Evolutionary conservation across 1,140 invertebrate species (phyloP).

Genomic region (Notospermus geniculatus): DNA sequence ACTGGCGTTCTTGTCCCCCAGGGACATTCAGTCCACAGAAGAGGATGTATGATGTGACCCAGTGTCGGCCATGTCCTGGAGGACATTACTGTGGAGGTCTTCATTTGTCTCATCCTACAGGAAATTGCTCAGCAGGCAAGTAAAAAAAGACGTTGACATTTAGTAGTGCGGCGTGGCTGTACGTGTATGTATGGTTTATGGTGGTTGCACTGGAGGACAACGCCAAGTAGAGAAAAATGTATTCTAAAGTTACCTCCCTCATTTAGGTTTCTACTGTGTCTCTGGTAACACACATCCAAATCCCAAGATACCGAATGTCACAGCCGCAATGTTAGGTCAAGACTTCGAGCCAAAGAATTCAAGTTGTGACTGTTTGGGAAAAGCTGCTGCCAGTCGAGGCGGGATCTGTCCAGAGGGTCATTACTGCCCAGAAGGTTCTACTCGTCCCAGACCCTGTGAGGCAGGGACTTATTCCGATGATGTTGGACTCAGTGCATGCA

Average conservation of each 20-base stretch:
- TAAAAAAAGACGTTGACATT: too few relatives aligned
- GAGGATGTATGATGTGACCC: slow-evolving; percentile 29
- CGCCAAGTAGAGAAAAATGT: too few relatives aligned
- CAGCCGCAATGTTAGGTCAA: slow-evolving; percentile 29
- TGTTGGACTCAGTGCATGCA: slow-evolving; percentile 34
- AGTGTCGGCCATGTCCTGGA: slow-evolving; percentile 41
- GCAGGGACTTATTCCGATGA: slow-evolving; percentile 43
- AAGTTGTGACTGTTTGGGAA: too few relatives aligned
- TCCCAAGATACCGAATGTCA: slow-evolving; percentile 32
- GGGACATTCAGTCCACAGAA: slow-evolving; percentile 40
- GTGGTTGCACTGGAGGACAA: too few relatives aligned
- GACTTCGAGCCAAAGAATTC: slow-evolving; percentile 18
- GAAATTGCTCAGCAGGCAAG: slow-evolving; percentile 37
- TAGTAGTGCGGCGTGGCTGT: too few relatives aligned
- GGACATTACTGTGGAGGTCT: slow-evolving; percentile 41
- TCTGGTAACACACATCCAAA: slow-evolving; percentile 42
- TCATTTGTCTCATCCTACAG: slow-evolving; percentile 33
- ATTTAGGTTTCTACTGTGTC: slow-evolving; percentile 46
- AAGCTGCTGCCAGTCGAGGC: slow-evolving; percentile 30
- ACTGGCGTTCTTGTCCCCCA: slow-evolving; percentile 42
- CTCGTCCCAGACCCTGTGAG: slow-evolving; percentile 30
- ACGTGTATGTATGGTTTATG: too few relatives aligned
- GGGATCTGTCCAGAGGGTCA: slow-evolving; percentile 46
- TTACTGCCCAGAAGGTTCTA: slow-evolving; percentile 40
- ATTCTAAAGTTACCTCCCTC: slow-evolving; percentile 1